These are phyloP conservation scores for Parnassius orleans DNA, from an alignment of 2,888 invertebrate species.

Conservation along the genomic window DNA sequence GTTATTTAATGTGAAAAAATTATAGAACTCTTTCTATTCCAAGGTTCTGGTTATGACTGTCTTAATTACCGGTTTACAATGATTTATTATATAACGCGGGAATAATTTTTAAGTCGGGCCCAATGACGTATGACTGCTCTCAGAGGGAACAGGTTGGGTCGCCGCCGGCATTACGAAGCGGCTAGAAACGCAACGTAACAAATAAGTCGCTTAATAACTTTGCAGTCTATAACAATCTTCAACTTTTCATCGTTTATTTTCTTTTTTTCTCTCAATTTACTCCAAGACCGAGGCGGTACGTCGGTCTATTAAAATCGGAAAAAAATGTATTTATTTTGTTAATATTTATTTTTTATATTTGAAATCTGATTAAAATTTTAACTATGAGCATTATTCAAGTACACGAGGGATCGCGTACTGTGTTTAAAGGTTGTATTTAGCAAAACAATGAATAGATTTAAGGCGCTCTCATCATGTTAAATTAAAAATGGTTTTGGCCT, in stretches of 20 bases:
- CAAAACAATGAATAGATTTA: too few species aligned
- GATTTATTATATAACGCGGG: conserved; percentile 77
- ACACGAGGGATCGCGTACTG: too few species aligned
- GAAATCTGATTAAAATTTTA: too few species aligned
- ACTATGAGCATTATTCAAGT: too few species aligned
- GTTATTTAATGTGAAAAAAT: conserved; percentile 78
- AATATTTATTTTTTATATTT: too few species aligned
- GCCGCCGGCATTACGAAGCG: conserved; percentile 68
- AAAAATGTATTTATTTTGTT: too few species aligned
- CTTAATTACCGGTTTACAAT: conserved; percentile 80
- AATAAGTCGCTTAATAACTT: conserved; percentile 24
- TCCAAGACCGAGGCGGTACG: too few species aligned
- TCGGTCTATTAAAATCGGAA: too few species aligned
- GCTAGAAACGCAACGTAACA: conserved; percentile 27
- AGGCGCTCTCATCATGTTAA: too few species aligned
- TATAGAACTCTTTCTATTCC: conserved; percentile 70
- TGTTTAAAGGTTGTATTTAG: too few species aligned
- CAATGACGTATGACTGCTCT: conserved; percentile 75
- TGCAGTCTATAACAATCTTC: conserved; percentile 2
- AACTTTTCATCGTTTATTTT: conserved; percentile 9
- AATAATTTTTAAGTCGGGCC: conserved; percentile 69
- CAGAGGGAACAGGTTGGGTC: conserved; percentile 60
- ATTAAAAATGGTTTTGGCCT: too few species aligned
- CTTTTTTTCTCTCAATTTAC: too few species aligned
- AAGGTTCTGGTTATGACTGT: conserved; percentile 75